Percentiles rank a stretch among this genome's conserved stretches.
These are phyloP conservation scores for Megalopta genalis DNA, from an alignment of 1,140 invertebrate genomes.

Conservation along the genomic window DNA sequence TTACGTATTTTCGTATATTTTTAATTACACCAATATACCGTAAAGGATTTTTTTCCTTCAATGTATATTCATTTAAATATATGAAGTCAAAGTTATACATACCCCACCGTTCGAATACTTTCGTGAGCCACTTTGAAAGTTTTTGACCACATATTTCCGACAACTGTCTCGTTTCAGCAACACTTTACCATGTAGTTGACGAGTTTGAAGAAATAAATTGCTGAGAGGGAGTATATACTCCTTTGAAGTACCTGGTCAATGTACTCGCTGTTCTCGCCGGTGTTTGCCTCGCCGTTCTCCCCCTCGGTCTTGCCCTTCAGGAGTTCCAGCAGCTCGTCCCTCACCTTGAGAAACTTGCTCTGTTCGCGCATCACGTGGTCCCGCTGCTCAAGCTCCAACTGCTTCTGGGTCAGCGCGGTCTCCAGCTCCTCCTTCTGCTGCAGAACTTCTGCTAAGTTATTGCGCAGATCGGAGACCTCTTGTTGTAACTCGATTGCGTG, in stretches of 20 bases:
- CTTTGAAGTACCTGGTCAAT: constrained; percentile 5
- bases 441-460: constrained; percentile 73
- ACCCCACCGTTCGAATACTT: too few relatives aligned
- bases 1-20: too few relatives aligned
- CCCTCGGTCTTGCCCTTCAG: constrained; percentile 66
- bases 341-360: constrained; percentile 79
- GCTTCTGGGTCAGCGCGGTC: constrained; percentile 76
- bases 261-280: constrained; percentile 33
- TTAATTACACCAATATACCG: too few relatives aligned
- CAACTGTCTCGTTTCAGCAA: too few relatives aligned
- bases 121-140: too few relatives aligned
- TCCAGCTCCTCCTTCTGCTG: constrained; percentile 79
- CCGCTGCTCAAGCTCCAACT: constrained; percentile 80
- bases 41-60: too few relatives aligned
- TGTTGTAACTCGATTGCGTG: constrained; percentile 62
- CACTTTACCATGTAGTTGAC: too few relatives aligned
- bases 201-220: too few relatives aligned
- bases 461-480: constrained; percentile 77
- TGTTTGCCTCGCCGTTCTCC: constrained; percentile 24
- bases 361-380: constrained; percentile 80
- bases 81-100: too few relatives aligned
- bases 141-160: too few relatives aligned
- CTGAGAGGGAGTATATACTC: too few relatives aligned
- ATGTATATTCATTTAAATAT: too few relatives aligned
- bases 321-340: constrained; percentile 73